Evolutionary conservation across 2,113 vertebrate species (phyloP), one percentile per base, ranked within the genome.

Genomic region (Catharus fuscescens): DNA sequence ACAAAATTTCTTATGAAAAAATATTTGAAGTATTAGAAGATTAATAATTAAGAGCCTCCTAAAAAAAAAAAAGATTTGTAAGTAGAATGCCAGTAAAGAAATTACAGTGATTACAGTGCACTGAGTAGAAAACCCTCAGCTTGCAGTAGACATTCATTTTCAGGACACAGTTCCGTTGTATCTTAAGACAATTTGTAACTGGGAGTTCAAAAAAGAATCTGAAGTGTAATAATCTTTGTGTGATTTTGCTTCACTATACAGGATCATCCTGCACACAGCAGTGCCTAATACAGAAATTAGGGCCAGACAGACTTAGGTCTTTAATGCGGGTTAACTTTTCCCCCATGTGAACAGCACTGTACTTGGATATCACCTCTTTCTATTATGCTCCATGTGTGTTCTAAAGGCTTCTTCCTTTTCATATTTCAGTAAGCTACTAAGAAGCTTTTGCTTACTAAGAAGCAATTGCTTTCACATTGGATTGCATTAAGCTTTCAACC

Each of bases 1-100:
- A 96, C 86, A 94, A 97, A 97, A 97, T 86, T 96, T 90, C 70
- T 12, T 91, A 95, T 62, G 90, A 95, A 96, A 96, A 93, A 79
- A 94, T 93, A 96, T 77, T 72, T 82, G 73, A 95, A 95, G 54
- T n/a, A 59, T 74, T 86, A 76, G 54, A 88, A 96, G 86, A 94
- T 72, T 70, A 84, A 52, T 57, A 90, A 95, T 92, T 86, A 92
- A 83, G 69, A 95, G 70, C 53, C 70, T 95, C 89, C 86, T 69
- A 61, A 74, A 88, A 95, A 86, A 92, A 13, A 13, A 40, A 40
- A 40, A 40, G 12, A 52, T 89, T 94, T 84, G 8, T 70, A 92
- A 94, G 54, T 65, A 96, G 95, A 69, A 97, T 85, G 87, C 60
- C 73, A 88, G 92, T 14, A 80, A 77, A 88, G 60, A 95, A 95